A percentile compares a stretch with the other conserved stretches of the same genome.
phyloP scores from a whole-genome alignment of 2,888 invertebrate species.

The Nesidiocoris tenuis region DNA sequence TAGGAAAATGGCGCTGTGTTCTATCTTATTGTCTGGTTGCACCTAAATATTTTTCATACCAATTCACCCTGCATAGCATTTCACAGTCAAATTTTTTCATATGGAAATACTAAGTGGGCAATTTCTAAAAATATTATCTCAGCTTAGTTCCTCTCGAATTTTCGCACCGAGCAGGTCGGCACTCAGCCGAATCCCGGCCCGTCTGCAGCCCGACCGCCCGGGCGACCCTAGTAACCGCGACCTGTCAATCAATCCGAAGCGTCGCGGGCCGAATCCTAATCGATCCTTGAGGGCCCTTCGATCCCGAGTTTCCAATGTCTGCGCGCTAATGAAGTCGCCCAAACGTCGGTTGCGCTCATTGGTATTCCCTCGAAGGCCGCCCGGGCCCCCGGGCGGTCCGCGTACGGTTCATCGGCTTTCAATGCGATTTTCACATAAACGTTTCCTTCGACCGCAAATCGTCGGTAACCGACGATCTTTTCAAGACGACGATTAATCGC shows the following conservation, averaged over 20 bases:
- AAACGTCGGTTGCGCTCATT: background rate
- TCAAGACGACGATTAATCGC: background rate
- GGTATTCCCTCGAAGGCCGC: constrained; percentile 18
- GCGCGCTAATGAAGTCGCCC: constrained; percentile 11
- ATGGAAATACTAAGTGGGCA: too few species aligned
- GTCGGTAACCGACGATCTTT: background rate
- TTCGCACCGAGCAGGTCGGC: too few species aligned
- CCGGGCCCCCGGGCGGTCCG: constrained; percentile 2
- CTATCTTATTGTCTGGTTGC: too few species aligned
- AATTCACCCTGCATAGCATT: too few species aligned
- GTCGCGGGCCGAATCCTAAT: background rate
- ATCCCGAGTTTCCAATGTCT: background rate
- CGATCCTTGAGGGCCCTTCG: background rate
- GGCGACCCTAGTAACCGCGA: background rate
- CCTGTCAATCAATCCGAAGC: background rate
- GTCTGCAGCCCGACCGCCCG: too few species aligned
- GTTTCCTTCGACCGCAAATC: constrained; percentile 3
- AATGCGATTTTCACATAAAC: too few species aligned
- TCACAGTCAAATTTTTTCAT: too few species aligned
- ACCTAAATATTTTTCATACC: too few species aligned
- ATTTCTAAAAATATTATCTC: too few species aligned
- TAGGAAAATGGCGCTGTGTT: too few species aligned
- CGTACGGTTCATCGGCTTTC: constrained; percentile 19
- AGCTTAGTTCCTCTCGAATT: too few species aligned
- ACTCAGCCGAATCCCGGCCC: too few species aligned